Conservation (phyloP, 2,113 vertebrate species). For the Bubalus kerabau region DNA sequence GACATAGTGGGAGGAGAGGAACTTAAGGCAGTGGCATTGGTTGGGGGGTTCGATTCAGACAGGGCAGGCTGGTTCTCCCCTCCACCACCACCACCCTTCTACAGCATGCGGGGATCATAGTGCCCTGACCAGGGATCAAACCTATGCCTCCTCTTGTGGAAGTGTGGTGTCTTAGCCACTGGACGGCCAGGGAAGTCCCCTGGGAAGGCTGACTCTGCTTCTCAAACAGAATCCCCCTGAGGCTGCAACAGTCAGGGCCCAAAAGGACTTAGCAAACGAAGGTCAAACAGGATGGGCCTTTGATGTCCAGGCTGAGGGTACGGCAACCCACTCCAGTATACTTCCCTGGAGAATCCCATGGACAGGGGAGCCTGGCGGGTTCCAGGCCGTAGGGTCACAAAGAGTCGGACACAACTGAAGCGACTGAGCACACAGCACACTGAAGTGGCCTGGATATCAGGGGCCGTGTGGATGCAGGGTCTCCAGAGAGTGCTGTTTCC, state of each 20-base stretch:
- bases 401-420: not conserved
- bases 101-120: rapidly evolving
- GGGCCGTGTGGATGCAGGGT: not conserved
- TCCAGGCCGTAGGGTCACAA: not conserved
- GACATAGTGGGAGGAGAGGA: not conserved
- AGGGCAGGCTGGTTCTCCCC: not conserved
- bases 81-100: not conserved
- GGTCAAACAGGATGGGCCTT: not conserved
- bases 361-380: not conserved
- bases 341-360: not conserved
- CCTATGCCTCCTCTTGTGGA: not conserved
- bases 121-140: not conserved
- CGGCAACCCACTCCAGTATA: not conserved
- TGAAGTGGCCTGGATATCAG: not conserved
- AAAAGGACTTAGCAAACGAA: not conserved
- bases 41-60: not conserved
- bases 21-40: not conserved
- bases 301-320: not conserved
- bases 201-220: not conserved
- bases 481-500: not conserved
- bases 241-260: not conserved
- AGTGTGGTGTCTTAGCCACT: not conserved
- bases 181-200: not conserved
- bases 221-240: not conserved
- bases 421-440: not conserved